These are phyloP conservation scores for Myioborus melanocephalus DNA, from an alignment of 2,797 vertebrate species.

Conservation along the genomic window DNA sequence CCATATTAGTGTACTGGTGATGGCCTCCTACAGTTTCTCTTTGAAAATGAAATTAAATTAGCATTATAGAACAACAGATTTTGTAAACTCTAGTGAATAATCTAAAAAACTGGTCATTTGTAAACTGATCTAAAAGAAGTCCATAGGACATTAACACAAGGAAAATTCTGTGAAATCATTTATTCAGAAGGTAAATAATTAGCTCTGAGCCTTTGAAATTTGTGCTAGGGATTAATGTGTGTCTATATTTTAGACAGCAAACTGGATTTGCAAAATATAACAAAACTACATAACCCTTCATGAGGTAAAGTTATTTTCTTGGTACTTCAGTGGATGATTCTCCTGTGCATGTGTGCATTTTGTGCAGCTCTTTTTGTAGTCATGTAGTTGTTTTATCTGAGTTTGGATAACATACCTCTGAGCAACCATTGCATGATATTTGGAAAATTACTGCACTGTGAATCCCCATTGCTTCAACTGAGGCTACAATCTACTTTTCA, in stretches of 20 bases:
- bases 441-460: neutral
- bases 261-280: neutral
- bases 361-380: neutral
- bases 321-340: neutral
- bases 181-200: neutral
- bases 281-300: neutral
- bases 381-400: neutral
- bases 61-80: neutral
- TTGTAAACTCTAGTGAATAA: neutral
- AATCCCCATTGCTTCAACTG: neutral
- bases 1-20: slow-evolving; percentile 27
- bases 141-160: neutral
- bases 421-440: neutral
- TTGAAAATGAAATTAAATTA: slow-evolving; percentile 19
- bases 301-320: neutral
- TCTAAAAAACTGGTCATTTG: neutral
- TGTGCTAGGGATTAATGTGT: neutral
- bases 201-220: neutral
- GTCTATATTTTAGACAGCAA: neutral
- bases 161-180: neutral
- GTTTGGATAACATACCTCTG: neutral
- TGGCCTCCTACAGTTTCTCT: slow-evolving; percentile 28
- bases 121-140: neutral
- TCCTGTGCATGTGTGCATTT: neutral
- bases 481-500: neutral